phyloP scores from a whole-genome alignment of 2,113 vertebrate genomes.

The Triplophysa rosa region DNA sequence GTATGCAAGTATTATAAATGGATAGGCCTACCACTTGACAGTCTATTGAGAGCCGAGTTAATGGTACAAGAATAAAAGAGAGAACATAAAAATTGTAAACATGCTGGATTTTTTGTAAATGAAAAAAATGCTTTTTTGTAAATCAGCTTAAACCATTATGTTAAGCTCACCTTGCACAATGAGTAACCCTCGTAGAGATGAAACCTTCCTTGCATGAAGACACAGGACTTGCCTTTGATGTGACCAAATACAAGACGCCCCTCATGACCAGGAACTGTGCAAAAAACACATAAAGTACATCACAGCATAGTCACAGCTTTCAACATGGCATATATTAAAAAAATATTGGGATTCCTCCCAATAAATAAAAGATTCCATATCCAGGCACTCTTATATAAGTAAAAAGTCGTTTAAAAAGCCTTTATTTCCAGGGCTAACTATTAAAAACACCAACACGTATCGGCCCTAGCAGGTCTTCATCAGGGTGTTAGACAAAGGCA shows the following conservation, averaged over 20 bases:
- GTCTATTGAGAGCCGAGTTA: background rate
- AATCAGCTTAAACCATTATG: background rate
- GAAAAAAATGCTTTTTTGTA: background rate
- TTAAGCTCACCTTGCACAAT: conserved; percentile 68
- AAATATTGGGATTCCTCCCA: too few species aligned
- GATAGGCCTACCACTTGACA: background rate
- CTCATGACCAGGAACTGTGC: conserved; percentile 69
- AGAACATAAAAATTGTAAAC: background rate
- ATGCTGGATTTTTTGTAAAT: too few species aligned
- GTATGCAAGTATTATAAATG: background rate
- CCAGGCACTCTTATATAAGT: too few species aligned
- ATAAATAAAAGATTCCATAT: too few species aligned
- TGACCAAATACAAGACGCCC: conserved; percentile 73
- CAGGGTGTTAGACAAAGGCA: too few species aligned
- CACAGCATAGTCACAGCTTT: background rate
- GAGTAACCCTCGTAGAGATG: conserved; percentile 76
- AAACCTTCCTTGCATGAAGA: conserved; percentile 76
- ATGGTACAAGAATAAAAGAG: background rate
- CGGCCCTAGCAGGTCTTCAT: too few species aligned
- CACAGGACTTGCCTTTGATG: conserved; percentile 67
- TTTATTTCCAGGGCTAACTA: too few species aligned
- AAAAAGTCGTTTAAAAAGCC: too few species aligned
- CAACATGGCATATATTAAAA: too few species aligned
- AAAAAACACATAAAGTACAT: background rate
- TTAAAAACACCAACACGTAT: too few species aligned